Evolutionary conservation across 2,888 invertebrate genomes (phyloP).

Genomic region (Seira sanloemensis): DNA sequence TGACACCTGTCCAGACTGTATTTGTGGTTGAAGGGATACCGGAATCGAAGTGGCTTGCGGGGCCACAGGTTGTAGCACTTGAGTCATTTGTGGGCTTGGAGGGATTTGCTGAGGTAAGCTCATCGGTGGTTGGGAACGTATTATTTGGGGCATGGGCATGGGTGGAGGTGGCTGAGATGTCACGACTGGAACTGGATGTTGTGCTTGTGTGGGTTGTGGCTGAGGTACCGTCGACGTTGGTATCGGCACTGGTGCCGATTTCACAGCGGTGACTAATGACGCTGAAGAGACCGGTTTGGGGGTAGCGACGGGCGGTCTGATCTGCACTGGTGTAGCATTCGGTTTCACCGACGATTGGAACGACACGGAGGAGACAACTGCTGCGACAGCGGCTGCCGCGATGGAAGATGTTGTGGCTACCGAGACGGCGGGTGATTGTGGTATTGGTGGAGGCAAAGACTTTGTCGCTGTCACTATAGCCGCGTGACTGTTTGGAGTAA

Average conservation of each 20-base stretch:
- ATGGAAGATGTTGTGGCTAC: not conserved
- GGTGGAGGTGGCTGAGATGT: not conserved
- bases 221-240: not conserved
- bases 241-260: conserved; percentile 29
- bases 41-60: not conserved
- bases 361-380: conserved; percentile 1
- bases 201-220: not conserved
- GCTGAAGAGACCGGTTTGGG: conserved; percentile 19
- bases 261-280: conserved; percentile 27
- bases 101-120: not conserved
- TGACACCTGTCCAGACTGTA: not conserved
- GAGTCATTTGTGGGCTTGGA: not conserved
- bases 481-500: not conserved
- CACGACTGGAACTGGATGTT: not conserved
- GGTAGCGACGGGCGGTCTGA: conserved; percentile 8
- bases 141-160: not conserved
- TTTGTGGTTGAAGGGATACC: not conserved
- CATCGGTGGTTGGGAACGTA: not conserved
- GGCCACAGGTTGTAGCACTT: not conserved
- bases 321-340: conserved; percentile 18
- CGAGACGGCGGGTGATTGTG: not conserved
- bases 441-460: not conserved
- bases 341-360: conserved; percentile 12
- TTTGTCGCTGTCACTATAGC: not conserved
- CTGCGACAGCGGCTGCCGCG: not conserved